These are phyloP conservation scores for Gallirallus australis DNA, from an alignment of 2,797 vertebrate genomes.

Conservation along the genomic window DNA sequence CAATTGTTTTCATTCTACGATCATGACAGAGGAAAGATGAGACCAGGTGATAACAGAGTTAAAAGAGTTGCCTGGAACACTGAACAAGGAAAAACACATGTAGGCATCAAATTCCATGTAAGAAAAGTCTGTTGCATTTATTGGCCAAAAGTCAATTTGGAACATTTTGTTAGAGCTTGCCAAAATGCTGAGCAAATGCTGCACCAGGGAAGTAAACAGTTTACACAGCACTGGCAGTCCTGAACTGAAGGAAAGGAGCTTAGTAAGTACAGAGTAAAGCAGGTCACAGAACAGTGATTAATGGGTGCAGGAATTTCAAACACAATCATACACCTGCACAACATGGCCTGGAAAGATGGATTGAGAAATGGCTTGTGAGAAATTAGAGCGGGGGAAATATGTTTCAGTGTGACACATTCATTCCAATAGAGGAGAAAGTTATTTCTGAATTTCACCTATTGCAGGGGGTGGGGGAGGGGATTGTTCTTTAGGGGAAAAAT, in stretches of 20 bases:
- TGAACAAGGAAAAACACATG: not conserved
- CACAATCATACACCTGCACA: slow-evolving; percentile 44
- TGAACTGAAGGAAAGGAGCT: slow-evolving; percentile 11
- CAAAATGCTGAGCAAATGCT: slow-evolving; percentile 35
- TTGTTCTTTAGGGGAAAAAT: not conserved
- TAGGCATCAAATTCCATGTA: not conserved
- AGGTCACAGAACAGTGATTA: slow-evolving; percentile 69
- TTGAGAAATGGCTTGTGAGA: slow-evolving; percentile 31
- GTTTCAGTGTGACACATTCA: slow-evolving; percentile 8
- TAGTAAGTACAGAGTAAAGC: slow-evolving; percentile 8
- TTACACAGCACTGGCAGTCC: slow-evolving; percentile 6
- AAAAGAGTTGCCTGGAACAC: not conserved
- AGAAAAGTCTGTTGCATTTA: not conserved
- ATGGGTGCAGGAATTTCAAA: slow-evolving; percentile 61
- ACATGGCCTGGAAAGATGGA: slow-evolving; percentile 33
- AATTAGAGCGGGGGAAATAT: slow-evolving; percentile 35
- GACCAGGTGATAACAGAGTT: not conserved
- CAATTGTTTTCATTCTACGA: not conserved
- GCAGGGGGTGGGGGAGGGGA: rapidly evolving
- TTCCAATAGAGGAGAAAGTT: slow-evolving; percentile 19
- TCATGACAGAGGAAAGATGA: slow-evolving; percentile 17
- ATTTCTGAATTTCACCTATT: slow-evolving; percentile 18
- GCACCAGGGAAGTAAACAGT: slow-evolving; percentile 51
- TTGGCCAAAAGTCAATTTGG: not conserved
- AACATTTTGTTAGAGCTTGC: slow-evolving; percentile 4